Percentiles rank a stretch among this genome's conserved stretches.
Conservation (phyloP, 2,797 vertebrate species). For the Poeciliopsis presidionis region DNA sequence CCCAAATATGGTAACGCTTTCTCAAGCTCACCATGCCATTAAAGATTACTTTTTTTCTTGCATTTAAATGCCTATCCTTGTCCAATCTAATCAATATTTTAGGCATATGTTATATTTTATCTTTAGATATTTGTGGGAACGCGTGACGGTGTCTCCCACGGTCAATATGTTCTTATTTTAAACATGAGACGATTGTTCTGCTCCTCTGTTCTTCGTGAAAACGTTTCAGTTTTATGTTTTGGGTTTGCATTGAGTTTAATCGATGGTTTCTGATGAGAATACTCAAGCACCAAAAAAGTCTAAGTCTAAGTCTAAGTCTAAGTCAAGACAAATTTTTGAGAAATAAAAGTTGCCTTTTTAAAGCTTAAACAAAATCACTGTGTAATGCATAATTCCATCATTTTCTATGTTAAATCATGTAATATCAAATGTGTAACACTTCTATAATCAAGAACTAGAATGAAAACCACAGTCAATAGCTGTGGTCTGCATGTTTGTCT, state of each 20-base stretch:
- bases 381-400: not conserved
- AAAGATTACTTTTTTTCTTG: not conserved
- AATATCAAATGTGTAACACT: not conserved
- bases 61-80: not conserved
- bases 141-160: not conserved
- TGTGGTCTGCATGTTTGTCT: not conserved
- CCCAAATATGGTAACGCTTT: not conserved
- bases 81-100: not conserved
- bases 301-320: too few relatives aligned
- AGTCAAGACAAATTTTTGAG: not conserved
- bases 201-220: not conserved
- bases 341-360: not conserved
- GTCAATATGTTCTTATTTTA: not conserved
- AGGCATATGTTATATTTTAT: not conserved
- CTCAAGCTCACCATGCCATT: not conserved
- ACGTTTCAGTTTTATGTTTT: not conserved
- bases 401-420: not conserved
- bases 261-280: not conserved
- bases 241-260: not conserved
- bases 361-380: not conserved
- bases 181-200: not conserved
- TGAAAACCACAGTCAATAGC: not conserved
- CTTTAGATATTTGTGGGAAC: too few relatives aligned
- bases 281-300: not conserved
- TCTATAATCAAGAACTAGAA: not conserved